Base-by-base conservation (phyloP, 1,140 invertebrate species). In the Triops longicaudatus region DNA sequence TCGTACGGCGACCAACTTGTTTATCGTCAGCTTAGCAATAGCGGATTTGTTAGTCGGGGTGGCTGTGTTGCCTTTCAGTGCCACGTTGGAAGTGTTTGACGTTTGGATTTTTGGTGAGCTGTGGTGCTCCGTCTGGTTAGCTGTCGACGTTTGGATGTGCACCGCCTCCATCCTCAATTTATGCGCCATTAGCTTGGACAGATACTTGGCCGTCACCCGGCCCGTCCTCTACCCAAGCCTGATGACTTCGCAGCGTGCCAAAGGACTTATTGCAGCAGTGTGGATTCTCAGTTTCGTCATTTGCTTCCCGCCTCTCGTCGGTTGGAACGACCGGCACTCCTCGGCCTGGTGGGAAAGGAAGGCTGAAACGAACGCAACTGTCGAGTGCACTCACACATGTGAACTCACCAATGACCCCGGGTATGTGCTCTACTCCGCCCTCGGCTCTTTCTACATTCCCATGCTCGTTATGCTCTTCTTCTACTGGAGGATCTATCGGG, bases 391-490 rank as follows among this genome's bases (percentile, higher is more conserved):
- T 1, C 93, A 91, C 89, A 92, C 91, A 74, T 98, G 95, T 82
- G 93, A 95, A 83, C 87, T 98, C 26, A 97, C 93, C 78, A 94
- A 95, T 83, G 94, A 95, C 80, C 89, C 91, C 75, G 92, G 93
- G 26, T 91, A 90, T 81, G 90, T 91, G 7, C 84, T 91, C 41
- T 96, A 95, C 85, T 96, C 94, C 5, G 95, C 96, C 1, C 88
- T 97, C 27, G 95, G 96, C 10, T 97, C 95, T 74, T 98, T 98
- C 88, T 97, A 96, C 84, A 91, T 98, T 81, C 96, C 97, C 12
- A 96, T 96, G 90, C 89, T 96, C 80, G 91, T 98, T 43, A 98
- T 98, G 93, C 86, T 97, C 74, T 97, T 98, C 87, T 94, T 98
- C 85, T 98, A 98, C 85, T 95, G 94, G 89, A 88, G 93, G 79